Evolutionary conservation across 2,113 vertebrate genomes (phyloP).

Genomic region (Tor tambroides): DNA sequence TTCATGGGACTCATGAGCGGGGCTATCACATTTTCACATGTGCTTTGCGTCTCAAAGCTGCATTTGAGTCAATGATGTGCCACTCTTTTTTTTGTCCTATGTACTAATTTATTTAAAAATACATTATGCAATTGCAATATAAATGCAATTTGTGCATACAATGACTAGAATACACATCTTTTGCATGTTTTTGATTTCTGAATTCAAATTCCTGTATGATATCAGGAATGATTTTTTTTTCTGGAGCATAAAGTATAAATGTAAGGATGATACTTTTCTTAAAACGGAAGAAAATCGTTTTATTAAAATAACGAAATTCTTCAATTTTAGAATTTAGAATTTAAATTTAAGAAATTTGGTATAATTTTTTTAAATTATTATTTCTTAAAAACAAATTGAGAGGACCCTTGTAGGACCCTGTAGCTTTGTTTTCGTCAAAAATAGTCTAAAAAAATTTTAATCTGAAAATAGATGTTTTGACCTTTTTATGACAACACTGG

Average conservation of each 20-base stretch:
- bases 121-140: not conserved
- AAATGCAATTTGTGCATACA: not conserved
- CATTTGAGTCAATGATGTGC: not conserved
- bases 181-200: not conserved
- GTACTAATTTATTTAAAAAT: not conserved
- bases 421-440: not conserved
- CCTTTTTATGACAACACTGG: not conserved
- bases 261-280: too few species aligned
- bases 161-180: not conserved
- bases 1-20: conserved; percentile 2
- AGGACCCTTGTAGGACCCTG: not conserved
- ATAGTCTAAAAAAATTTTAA: too few species aligned
- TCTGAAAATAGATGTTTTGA: not conserved
- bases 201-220: not conserved
- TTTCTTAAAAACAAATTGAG: not conserved
- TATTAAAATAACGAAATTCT: too few species aligned
- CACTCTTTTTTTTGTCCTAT: not conserved
- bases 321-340: too few species aligned
- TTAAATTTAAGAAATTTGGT: not conserved
- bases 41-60: not conserved
- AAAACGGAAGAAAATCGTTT: too few species aligned
- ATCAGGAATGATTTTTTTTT: too few species aligned
- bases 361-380: not conserved
- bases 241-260: too few species aligned
- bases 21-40: conserved; percentile 16